Evolutionary conservation across 2,888 invertebrate species (phyloP).

Genomic region (Plemyria rubiginata): DNA sequence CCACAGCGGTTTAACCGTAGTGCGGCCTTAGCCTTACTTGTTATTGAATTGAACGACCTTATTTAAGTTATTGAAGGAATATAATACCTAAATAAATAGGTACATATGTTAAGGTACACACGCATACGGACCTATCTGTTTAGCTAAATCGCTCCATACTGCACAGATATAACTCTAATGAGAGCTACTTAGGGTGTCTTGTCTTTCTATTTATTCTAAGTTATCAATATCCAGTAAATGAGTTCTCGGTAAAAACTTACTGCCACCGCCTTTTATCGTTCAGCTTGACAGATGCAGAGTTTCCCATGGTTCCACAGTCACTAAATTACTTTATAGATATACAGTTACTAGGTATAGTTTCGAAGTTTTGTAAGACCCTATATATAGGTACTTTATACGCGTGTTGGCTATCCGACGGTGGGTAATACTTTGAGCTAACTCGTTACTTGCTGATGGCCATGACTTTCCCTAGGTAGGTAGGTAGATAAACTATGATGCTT

Average conservation of each 20-base stretch:
- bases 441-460: slow-evolving; percentile 60
- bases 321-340: slow-evolving; percentile 9
- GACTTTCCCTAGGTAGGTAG: slow-evolving; percentile 68
- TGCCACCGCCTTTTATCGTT: slow-evolving; percentile 77
- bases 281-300: slow-evolving; percentile 74
- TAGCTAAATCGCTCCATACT: no score
- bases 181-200: no score
- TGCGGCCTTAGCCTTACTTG: no score
- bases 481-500: slow-evolving; percentile 37
- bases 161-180: no score
- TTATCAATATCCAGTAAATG: slow-evolving; percentile 6
- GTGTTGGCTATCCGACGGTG: slow-evolving; percentile 38
- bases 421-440: slow-evolving; percentile 35
- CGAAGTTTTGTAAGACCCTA: not conserved
- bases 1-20: no score
- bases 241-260: slow-evolving; percentile 58
- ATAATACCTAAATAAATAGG: no score
- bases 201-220: no score
- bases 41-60: no score
- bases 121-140: no score
- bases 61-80: no score
- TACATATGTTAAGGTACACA: no score
- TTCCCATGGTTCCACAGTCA: slow-evolving; percentile 63
- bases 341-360: not conserved
- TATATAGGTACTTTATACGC: slow-evolving; percentile 26